Evolutionary conservation across 2,797 vertebrate genomes (phyloP).

Genomic region (Hemitrygon akajei): DNA sequence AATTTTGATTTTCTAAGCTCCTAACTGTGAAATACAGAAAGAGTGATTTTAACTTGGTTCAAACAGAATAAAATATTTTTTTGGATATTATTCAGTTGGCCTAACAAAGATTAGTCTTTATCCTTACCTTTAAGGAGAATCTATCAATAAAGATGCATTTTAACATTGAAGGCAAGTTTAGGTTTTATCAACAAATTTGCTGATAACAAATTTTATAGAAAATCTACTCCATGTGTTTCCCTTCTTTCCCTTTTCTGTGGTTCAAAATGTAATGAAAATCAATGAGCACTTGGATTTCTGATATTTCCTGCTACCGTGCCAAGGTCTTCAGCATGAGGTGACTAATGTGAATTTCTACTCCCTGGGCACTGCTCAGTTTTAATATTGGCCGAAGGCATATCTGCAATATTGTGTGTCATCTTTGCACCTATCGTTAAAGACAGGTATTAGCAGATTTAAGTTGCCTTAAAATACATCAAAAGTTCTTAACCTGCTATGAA

Average conservation of each 20-base stretch:
- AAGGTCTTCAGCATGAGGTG: not conserved
- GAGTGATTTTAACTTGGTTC: not conserved
- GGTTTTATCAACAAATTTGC: not conserved
- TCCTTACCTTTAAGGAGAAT: not conserved
- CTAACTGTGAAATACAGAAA: not conserved
- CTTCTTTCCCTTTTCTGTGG: not conserved
- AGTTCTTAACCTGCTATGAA: not conserved
- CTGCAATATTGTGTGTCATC: not conserved
- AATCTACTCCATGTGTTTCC: not conserved
- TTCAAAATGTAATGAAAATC: not conserved
- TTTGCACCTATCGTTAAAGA: not conserved
- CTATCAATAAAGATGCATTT: not conserved
- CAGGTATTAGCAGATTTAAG: not conserved
- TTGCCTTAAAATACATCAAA: not conserved
- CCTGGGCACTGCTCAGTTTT: not conserved
- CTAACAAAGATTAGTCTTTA: not conserved
- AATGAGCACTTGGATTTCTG: not conserved
- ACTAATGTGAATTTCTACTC: not conserved
- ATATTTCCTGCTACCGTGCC: not conserved
- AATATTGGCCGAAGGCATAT: not conserved
- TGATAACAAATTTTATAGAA: not conserved
- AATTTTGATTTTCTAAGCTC: not conserved
- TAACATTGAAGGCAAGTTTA: not conserved
- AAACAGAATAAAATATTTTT: not conserved
- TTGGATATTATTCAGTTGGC: not conserved